These are phyloP conservation scores for Zingel zingel DNA, from an alignment of 2,113 vertebrate genomes.

Conservation along the genomic window DNA sequence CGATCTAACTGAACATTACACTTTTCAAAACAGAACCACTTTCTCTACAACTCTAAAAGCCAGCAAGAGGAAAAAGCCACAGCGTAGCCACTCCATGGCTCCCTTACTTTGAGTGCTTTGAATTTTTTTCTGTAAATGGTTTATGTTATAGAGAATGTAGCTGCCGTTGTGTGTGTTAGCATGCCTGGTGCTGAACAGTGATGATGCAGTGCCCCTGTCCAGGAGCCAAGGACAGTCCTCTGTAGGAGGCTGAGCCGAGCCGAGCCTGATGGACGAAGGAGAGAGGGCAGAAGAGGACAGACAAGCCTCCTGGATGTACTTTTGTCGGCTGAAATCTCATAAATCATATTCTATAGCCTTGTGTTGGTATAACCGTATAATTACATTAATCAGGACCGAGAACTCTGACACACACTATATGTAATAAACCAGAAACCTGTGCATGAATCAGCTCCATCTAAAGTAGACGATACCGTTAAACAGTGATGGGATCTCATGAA, in stretches of 20 bases:
- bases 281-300: slow-evolving; percentile 37
- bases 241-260: slow-evolving; percentile 44
- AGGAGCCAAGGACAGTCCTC: slow-evolving; percentile 66
- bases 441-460: slow-evolving; percentile 55
- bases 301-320: slow-evolving; percentile 20
- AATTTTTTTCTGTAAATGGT: slow-evolving; percentile 36
- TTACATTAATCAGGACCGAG: slow-evolving; percentile 50
- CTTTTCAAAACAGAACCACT: slow-evolving; percentile 22
- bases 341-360: slow-evolving; percentile 28
- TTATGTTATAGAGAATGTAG: slow-evolving; percentile 27
- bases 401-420: slow-evolving; percentile 18
- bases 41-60: background rate
- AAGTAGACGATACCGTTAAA: slow-evolving; percentile 35
- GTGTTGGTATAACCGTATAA: slow-evolving; percentile 32
- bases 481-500: slow-evolving; percentile 58
- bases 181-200: slow-evolving; percentile 51
- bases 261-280: slow-evolving; percentile 47
- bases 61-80: background rate
- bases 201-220: slow-evolving; percentile 71
- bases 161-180: slow-evolving; percentile 45
- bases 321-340: slow-evolving; percentile 33
- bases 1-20: slow-evolving; percentile 27
- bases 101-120: slow-evolving; percentile 5
- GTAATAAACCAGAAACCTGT: slow-evolving; percentile 25
- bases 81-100: background rate